Base-by-base conservation (phyloP, 2,888 invertebrate genomes). In the Amphimallon solstitiale region DNA sequence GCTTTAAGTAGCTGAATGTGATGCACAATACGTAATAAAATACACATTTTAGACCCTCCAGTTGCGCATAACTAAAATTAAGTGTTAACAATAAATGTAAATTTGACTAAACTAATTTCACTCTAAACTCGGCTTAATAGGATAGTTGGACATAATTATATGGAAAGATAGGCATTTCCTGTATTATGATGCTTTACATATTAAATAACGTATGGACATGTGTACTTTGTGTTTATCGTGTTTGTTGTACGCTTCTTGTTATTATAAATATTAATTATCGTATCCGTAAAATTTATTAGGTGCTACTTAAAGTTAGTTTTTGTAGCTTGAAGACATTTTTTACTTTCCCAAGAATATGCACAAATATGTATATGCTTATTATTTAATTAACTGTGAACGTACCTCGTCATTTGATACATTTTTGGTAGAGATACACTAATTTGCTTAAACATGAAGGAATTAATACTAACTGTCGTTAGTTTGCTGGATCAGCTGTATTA, bases 31-130 rank as follows among this genome's bases (percentile, higher is more conserved):
- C 14, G 17, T 51, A 51, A 15, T 51, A 51, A 35, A 35, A 51
- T 21, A 29, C 29, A 29, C 9, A 51, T 12, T 35, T 51, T 15
- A 51, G 34, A 3, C 15, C 37, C 15, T 51, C 51, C 29, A 35
- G 35, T 51, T 34, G 2, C 35, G 17, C 17, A 51, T 17, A 35
- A 51, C 51, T 17, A 35, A 35, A 35, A 35, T n/a, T 51, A 51
- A 17, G 35, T 51, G 35, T 19, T 51, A 51, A 51, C 23, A 37
- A 17, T 51, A 51, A 51, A 51, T 51, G 51, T 51, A 51, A 35
- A 51, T 51, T 51, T 51, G 51, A 51, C 51, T 35, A 51, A 51
- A 51, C 51, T 51, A 51, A 51, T 51, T 51, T 51, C 51, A 35
- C 51, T 51, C 48, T 48, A 48, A 51, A 37, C 34, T 35, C 35